Base-by-base conservation (phyloP, 2,888 invertebrate genomes). In the Heliconius ethilla region DNA sequence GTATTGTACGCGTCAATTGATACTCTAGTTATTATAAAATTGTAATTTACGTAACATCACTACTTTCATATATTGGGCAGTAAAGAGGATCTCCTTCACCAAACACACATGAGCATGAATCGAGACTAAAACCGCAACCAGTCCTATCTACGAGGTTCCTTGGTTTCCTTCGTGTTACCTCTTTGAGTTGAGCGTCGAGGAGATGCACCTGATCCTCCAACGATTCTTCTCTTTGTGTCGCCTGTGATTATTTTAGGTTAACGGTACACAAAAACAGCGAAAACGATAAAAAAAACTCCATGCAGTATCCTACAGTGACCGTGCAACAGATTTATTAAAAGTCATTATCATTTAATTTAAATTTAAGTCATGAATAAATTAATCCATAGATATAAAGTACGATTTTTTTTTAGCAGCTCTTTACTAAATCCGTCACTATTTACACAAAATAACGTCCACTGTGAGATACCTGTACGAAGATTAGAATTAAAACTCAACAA, bases 181-280 rank as follows among this genome's bases (percentile, higher is more conserved):
- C 98, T 96, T 97, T 97, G 87, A 99, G 96, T 94, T 97, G 97
- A 93, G 96, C 96, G 94, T 97, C 97, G 95, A 98, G 96, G 89
- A 97, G 95, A 96, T 98, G 98, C 90, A 98, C 97, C 95, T 98
- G 98, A 92, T 96, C 96, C 92, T 98, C 97, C 95, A 97, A 98
- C 86, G 97, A 96, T 95, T 99, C 99, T 95, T 99, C 99, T 94
- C 98, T 97, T 95, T 98, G 97, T 90, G 98, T 98, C 88, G 99
- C 98, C 98, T 99, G 95, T 90, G 91, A 91, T 91, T 91, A 92
- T 92, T 88, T 87, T 89, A 89, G 89, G 88, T 94, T 93, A 92
- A 82, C 69, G 40, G 88, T 88, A 90, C 87, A 92, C 88, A 91
- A 89, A 78, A 88, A 91, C 89, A 91, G 81, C 87, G 88, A 89